Evolutionary conservation across 2,888 invertebrate species (phyloP), one percentile per base, ranked within the genome.

Genomic region (Drosophila histrio): DNA sequence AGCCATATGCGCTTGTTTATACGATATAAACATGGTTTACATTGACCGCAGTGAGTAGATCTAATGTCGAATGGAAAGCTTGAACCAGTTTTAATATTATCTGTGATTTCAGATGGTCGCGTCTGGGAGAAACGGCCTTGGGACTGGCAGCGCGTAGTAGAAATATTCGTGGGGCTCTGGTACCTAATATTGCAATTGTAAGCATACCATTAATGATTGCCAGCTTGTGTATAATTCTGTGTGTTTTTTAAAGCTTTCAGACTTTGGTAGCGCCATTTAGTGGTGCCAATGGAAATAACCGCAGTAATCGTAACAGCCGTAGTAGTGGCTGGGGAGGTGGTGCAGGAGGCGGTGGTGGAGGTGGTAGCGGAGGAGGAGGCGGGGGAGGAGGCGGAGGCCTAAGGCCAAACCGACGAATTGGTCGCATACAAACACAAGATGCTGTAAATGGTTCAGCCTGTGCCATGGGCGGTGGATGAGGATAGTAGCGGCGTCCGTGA

Each of bases 111-210:
- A 90, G 90, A 82, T 87, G 90, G 90, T 69, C 86, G 85, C 13
- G 80, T 90, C 5, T 82, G 84, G 75, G 84, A 89, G 61, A 82
- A 79, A 43, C 83, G 89, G 50, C 90, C 90, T 67, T 90, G 90
- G 90, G 82, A 89, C 63, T 62, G 80, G 58, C 70, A 74, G 3
- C 89, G 90, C 7, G 15, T 90, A 24, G 50, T 85, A 3, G 88
- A 74, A 60, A 80, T 90, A 15, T 88, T 89, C 34, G 24, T 73
- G 3, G 76, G 73, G 2, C 41, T 90, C 8, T 90, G 90, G 90
- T 68, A 81, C 21, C 13, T 89, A 15, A 58, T 90, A 1, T 30
- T 85, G n/a, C 79, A 89, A 28, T 87, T 89, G 90, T 90, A 77
- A 82, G 87, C 58, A 7, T n/a, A 22, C 1, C 1, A 4, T 32